These are phyloP conservation scores for Temnothorax ravouxi DNA, from an alignment of 2,888 invertebrate genomes.

Conservation along the genomic window DNA sequence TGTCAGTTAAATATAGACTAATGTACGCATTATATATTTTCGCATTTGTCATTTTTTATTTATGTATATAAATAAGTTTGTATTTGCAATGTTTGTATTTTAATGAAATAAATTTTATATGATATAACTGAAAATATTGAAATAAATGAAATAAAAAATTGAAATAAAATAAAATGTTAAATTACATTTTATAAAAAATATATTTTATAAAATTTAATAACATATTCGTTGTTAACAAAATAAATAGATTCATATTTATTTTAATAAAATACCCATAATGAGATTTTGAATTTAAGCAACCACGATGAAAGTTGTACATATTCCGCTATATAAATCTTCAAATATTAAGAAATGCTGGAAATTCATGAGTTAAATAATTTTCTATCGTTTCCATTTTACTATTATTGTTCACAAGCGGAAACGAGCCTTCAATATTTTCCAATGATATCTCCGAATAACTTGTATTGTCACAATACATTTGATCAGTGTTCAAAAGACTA, in stretches of 20 bases:
- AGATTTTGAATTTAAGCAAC: background rate
- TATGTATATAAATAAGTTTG: background rate
- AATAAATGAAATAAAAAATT: no score
- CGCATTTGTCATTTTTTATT: background rate
- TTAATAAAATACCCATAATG: slow-evolving; percentile 7
- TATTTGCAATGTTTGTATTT: background rate
- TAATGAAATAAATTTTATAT: slow-evolving; percentile 14
- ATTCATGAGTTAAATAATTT: slow-evolving; percentile 75
- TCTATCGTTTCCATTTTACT: slow-evolving; percentile 77
- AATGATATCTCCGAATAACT: slow-evolving; percentile 77
- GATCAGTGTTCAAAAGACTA: slow-evolving; percentile 74
- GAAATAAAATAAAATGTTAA: background rate
- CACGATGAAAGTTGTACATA: background rate
- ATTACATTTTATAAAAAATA: slow-evolving; percentile 31
- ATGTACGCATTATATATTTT: background rate
- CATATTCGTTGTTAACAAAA: slow-evolving; percentile 18
- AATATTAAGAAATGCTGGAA: slow-evolving; percentile 77
- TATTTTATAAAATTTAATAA: slow-evolving; percentile 34
- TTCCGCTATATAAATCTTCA: slow-evolving; percentile 54
- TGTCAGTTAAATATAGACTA: slow-evolving; percentile 7
- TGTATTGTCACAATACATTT: slow-evolving; percentile 74
- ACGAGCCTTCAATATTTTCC: slow-evolving; percentile 72
- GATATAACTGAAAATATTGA: slow-evolving; percentile 5
- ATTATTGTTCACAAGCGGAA: slow-evolving; percentile 71
- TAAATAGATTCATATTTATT: slow-evolving; percentile 13